These are phyloP conservation scores for Danionella cerebrum DNA, from an alignment of 2,113 vertebrate species.

Conservation along the genomic window DNA sequence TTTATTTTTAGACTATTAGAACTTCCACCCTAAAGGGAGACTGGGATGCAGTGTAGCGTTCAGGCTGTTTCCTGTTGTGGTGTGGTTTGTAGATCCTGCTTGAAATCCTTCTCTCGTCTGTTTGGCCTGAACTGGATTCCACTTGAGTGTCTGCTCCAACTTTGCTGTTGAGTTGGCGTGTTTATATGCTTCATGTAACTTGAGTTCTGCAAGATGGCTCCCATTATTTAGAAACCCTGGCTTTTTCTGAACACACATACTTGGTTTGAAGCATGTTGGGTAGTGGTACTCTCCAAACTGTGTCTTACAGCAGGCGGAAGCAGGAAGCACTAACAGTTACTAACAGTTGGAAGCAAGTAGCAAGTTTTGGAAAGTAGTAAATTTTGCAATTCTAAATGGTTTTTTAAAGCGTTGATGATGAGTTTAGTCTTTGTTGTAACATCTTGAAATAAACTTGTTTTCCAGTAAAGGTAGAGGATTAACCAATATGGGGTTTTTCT, in stretches of 20 bases:
- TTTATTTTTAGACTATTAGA: conserved; percentile 9
- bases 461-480: too few species aligned
- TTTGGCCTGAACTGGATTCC: neutral
- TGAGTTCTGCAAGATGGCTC: conserved; percentile 1
- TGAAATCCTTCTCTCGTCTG: neutral
- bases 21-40: neutral
- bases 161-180: conserved; percentile 3
- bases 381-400: too few species aligned
- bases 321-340: too few species aligned
- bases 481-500: too few species aligned
- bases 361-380: neutral
- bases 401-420: too few species aligned
- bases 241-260: neutral
- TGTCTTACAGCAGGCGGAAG: neutral
- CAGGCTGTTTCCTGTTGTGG: conserved; percentile 12
- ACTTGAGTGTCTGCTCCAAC: conserved; percentile 1
- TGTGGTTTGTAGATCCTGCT: neutral
- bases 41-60: neutral
- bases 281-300: neutral
- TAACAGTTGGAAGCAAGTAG: neutral
- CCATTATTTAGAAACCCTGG: conserved; percentile 2
- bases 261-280: neutral
- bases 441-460: neutral
- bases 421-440: neutral
- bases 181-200: conserved; percentile 19